Base-by-base conservation (phyloP, 2,888 invertebrate genomes). In the Gymnoscelis rufifasciata region DNA sequence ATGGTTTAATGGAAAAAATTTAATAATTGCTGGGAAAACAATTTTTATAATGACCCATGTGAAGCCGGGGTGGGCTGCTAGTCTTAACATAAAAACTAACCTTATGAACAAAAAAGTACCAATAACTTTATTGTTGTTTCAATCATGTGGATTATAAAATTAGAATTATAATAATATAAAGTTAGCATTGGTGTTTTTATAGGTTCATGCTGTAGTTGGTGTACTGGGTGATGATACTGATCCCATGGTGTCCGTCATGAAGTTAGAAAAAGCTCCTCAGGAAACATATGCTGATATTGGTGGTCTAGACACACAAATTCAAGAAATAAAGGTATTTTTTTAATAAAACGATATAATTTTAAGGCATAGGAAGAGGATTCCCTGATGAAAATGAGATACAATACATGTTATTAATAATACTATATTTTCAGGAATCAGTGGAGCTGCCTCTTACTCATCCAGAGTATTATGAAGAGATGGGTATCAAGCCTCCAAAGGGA, bases 221-320 rank as follows among this genome's bases (percentile, higher is more conserved):
- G 98, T 99, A 0, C 83, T 99, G n/a, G 95, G 97, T 14, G 99
- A 99, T 84, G 99, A 99, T 74, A 99, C 98, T 7, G 99, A 99
- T 84, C 99, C 99, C 3, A 99, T 99, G 99, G 99, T 99, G 1
- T 99, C 98, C 7, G 99, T 99, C 1, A 99, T 99, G 99, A 99
- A 99, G 79, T 86, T 99, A 35, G 99, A 99, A 75, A 99, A 99
- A 73, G 99, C 99, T 6, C 99, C 99, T 0, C 98, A 98, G 77
- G 99, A 99, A 86, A 99, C 99, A 0, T 99, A 99, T 76, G 99
- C 99, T 8, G 99, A 98, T 83, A 99, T 99, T 78, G 98, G 98
- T 70, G 98, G 98, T 10, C 89, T 99, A 7, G 98, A 98, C 72
- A 95, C 95, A 26, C 99, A 99, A 84, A 99, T 99, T 73, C 99